phyloP scores from a whole-genome alignment of 2,113 vertebrate species.

The Coptodon bakossiorum region DNA sequence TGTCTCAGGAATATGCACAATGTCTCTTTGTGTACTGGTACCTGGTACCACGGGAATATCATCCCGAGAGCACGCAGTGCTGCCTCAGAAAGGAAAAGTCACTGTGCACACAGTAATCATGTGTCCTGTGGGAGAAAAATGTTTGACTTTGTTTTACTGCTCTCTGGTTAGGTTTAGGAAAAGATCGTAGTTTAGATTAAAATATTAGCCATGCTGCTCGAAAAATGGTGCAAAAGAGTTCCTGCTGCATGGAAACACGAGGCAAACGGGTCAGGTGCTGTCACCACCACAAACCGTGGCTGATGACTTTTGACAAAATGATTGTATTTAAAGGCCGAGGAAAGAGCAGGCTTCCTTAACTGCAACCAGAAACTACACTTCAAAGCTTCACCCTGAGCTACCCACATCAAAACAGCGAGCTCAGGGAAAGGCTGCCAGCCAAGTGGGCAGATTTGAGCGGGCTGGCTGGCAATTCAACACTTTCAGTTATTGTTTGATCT shows the following conservation, averaged over 20 bases:
- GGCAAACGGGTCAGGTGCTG: neutral
- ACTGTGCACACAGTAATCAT: neutral
- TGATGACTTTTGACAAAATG: neutral
- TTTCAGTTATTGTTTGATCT: neutral
- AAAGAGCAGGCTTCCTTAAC: neutral
- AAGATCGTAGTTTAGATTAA: neutral
- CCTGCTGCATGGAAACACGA: neutral
- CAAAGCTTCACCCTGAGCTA: neutral
- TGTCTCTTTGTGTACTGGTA: neutral
- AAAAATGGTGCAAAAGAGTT: neutral
- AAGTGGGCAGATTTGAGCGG: neutral
- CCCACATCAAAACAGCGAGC: neutral
- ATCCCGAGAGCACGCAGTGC: neutral
- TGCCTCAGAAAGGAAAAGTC: neutral
- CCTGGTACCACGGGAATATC: neutral
- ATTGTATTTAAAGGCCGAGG: neutral
- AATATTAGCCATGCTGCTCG: fast-evolving
- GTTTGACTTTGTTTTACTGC: neutral
- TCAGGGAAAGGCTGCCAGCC: neutral
- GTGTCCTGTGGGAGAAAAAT: neutral
- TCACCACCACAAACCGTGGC: neutral
- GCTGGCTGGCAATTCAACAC: neutral
- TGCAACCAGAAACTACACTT: neutral
- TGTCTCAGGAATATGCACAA: neutral
- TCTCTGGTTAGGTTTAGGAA: neutral